Conservation (phyloP, 2,113 vertebrate species). For the Vulpes lagopus region DNA sequence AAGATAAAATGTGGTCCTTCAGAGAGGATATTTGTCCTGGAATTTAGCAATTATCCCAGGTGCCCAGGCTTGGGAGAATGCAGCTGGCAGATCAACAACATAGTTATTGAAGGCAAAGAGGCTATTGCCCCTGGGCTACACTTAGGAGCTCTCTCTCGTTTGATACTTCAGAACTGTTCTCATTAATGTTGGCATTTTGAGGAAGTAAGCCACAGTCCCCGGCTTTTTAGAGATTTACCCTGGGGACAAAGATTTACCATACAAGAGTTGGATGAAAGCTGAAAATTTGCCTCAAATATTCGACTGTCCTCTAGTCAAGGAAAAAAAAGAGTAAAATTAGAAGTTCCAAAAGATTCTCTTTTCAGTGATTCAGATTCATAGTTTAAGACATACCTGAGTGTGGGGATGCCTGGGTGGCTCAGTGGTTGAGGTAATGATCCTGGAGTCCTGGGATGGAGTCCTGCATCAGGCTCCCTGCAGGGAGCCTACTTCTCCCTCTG, state of each 20-base stretch:
- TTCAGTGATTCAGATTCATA: neutral
- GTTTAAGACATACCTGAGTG: neutral
- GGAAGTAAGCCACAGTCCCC: neutral
- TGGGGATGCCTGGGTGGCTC: too few relatives aligned
- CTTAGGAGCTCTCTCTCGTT: neutral
- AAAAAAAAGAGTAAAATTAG: neutral
- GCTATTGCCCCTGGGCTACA: fast-evolving
- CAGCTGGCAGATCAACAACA: neutral
- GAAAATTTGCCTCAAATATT: neutral
- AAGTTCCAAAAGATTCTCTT: neutral
- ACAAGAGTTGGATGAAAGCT: neutral
- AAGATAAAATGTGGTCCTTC: neutral
- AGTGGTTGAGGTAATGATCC: too few relatives aligned
- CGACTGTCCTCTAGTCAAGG: neutral
- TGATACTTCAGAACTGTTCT: neutral
- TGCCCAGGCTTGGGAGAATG: neutral
- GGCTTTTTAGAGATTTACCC: neutral
- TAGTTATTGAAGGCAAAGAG: neutral
- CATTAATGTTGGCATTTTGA: neutral
- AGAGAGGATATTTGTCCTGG: neutral
- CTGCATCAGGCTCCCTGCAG: too few relatives aligned
- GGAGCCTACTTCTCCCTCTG: too few relatives aligned
- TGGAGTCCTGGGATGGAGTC: too few relatives aligned
- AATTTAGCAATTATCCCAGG: neutral
- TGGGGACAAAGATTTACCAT: neutral